Base-by-base conservation (phyloP, 2,888 invertebrate genomes). In the Hirtodrosophila alboralis region DNA sequence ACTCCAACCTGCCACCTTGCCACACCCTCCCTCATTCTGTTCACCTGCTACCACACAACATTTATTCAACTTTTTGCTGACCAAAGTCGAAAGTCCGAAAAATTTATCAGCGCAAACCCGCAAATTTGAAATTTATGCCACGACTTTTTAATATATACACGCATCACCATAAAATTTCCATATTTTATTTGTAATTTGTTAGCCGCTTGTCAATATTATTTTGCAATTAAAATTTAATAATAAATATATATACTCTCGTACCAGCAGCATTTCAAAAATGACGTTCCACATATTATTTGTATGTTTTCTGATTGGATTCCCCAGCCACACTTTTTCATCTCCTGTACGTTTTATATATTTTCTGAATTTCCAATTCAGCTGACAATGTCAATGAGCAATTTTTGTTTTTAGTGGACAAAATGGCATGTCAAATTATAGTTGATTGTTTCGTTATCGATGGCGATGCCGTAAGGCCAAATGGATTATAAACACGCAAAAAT, bases 211-310 rank as follows among this genome's bases (percentile, higher is more conserved):
- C 84, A 85, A 84, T 81, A 84, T 74, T 81, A 83, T 81, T 81
- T 81, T 66, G 54, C 84, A 68, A 83, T 81, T 85, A 79, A 85
- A 74, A 65, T 83, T 79, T 75, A 66, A 67, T 70, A 69, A 53
- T 67, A 64, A n/a, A n/a, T n/a, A n/a, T n/a, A n/a, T n/a, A n/a
- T n/a, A n/a, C n/a, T n/a, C n/a, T n/a, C n/a, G n/a, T n/a, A n/a
- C n/a, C n/a, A n/a, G n/a, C n/a, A 60, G 31, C 31, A 33, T 45
- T 53, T 47, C 30, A 7, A 40, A n/a, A 66, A 27, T 47, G 31
- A 30, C 38, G 47, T 40, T 47, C 27, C n/a, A n/a, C n/a, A n/a
- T 26, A 52, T 41, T 65, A 41, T 47, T 54, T 47, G 45, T 31
- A 10, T 34, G 23, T 28, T 51, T 43, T 43, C 28, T 37, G 30